Evolutionary conservation across 37 sponge, comb jelly and placozoan species (phyloP).

Genomic region (Tethya wilhelma): DNA sequence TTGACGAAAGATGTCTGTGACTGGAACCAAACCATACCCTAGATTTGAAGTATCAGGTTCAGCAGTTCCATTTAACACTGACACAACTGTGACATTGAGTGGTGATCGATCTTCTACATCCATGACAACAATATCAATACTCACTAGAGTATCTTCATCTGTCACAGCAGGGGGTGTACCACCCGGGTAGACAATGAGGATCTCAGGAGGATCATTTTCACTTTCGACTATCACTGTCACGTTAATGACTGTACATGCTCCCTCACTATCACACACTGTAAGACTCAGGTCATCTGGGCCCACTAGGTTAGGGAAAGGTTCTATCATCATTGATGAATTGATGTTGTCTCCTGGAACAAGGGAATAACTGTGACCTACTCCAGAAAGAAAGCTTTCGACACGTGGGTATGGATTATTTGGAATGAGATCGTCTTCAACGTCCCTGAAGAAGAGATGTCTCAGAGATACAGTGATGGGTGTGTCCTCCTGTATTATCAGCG

Average conservation of each 20-base stretch:
- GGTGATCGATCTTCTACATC: slow-evolving; percentile 52
- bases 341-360: background rate
- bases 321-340: slow-evolving; percentile 9
- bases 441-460: slow-evolving; percentile 64
- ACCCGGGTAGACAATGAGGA: slow-evolving; percentile 15
- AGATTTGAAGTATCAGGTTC: background rate
- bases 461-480: slow-evolving; percentile 29
- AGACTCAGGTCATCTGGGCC: slow-evolving; percentile 45
- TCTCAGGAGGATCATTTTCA: slow-evolving; percentile 78
- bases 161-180: background rate
- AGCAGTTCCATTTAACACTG: slow-evolving; percentile 46
- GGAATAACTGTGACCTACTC: background rate
- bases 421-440: slow-evolving; percentile 79
- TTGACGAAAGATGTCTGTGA: slow-evolving; percentile 44
- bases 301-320: slow-evolving; percentile 38
- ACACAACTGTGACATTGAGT: slow-evolving; percentile 29
- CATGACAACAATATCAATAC: slow-evolving; percentile 40
- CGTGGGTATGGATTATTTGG: slow-evolving; percentile 34
- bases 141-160: slow-evolving; percentile 58
- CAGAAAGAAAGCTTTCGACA: background rate
- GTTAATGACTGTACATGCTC: slow-evolving; percentile 31
- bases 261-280: slow-evolving; percentile 70
- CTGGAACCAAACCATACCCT: background rate
- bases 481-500: slow-evolving; percentile 61
- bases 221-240: slow-evolving; percentile 55